Evolutionary conservation across 1,140 invertebrate species (phyloP).

Genomic region (Ceratina calcarata): DNA sequence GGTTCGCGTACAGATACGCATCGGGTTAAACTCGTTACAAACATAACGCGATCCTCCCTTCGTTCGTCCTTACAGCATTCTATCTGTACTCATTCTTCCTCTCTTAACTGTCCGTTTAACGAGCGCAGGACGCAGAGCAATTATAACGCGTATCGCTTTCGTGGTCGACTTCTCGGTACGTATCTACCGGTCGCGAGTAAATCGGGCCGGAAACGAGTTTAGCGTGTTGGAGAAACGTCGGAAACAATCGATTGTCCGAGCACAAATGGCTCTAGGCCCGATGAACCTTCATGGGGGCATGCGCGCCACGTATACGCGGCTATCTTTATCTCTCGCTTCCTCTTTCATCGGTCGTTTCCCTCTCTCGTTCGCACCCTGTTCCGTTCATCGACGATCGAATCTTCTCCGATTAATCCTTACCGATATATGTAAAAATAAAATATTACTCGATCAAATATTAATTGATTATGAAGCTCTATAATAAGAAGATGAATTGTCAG

Average conservation of each 20-base stretch:
- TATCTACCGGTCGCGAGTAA: constrained; percentile 37
- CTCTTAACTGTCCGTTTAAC: background rate
- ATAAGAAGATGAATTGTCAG: too few relatives aligned
- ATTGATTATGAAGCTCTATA: too few relatives aligned
- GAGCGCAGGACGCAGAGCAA: constrained; percentile 8
- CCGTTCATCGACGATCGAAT: too few relatives aligned
- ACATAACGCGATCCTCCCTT: too few relatives aligned
- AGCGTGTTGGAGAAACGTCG: constrained; percentile 58
- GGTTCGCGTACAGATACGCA: background rate
- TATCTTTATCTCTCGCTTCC: too few relatives aligned
- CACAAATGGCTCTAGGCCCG: constrained; percentile 47
- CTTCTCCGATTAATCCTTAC: too few relatives aligned
- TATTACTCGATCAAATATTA: too few relatives aligned
- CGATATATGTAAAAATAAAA: too few relatives aligned
- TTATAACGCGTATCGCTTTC: constrained; percentile 37
- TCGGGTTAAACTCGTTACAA: too few relatives aligned
- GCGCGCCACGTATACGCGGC: constrained; percentile 29
- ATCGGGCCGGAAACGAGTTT: constrained; percentile 61
- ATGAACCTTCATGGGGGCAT: constrained; percentile 41
- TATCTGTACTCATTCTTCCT: background rate
- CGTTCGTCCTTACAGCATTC: too few relatives aligned
- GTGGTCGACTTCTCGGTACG: constrained; percentile 35
- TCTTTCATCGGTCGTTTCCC: too few relatives aligned
- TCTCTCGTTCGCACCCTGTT: too few relatives aligned
- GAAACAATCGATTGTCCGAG: constrained; percentile 57